A percentile compares a stretch with the other conserved stretches of the same genome.
phyloP scores from a whole-genome alignment of 1,140 invertebrate genomes.

The Aphelinus atriplicis region DNA sequence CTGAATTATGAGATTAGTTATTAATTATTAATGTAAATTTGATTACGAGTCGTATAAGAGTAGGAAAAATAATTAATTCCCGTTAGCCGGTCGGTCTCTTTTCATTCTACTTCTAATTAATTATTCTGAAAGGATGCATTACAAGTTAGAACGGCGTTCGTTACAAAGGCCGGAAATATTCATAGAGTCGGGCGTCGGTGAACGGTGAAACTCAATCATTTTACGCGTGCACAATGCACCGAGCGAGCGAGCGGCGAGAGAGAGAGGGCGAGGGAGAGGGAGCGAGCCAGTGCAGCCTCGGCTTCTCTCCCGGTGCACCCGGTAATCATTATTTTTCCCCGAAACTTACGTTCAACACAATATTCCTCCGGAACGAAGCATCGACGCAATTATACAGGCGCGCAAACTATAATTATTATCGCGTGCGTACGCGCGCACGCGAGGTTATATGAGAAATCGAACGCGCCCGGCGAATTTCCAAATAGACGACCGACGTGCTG shows the following conservation, averaged over 20 bases:
- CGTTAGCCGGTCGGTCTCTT: not conserved
- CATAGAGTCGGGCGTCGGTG: slow-evolving; percentile 4
- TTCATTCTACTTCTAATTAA: slow-evolving; percentile 36
- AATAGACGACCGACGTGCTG: not conserved
- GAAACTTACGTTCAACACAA: slow-evolving; percentile 30
- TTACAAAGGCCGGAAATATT: slow-evolving; percentile 36
- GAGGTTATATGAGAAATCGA: not conserved
- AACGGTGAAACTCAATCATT: slow-evolving; percentile 40
- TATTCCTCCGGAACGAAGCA: not conserved
- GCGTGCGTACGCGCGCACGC: not conserved
- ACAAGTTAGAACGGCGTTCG: slow-evolving; percentile 29
- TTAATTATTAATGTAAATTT: slow-evolving; percentile 28
- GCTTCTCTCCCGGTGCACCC: not conserved
- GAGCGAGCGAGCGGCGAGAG: not conserved
- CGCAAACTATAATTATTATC: slow-evolving; percentile 23
- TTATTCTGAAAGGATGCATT: slow-evolving; percentile 37
- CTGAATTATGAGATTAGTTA: not conserved
- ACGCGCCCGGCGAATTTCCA: not conserved
- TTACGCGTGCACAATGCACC: slow-evolving; percentile 18
- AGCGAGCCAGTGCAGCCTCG: not conserved
- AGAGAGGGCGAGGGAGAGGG: too few species aligned
- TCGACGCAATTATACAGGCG: slow-evolving; percentile 20
- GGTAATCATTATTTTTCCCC: slow-evolving; percentile 33
- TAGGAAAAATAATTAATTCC: slow-evolving; percentile 30
- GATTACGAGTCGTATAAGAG: not conserved